Evolutionary conservation across 2,888 invertebrate species (phyloP).

Genomic region (Lamproptera curius): DNA sequence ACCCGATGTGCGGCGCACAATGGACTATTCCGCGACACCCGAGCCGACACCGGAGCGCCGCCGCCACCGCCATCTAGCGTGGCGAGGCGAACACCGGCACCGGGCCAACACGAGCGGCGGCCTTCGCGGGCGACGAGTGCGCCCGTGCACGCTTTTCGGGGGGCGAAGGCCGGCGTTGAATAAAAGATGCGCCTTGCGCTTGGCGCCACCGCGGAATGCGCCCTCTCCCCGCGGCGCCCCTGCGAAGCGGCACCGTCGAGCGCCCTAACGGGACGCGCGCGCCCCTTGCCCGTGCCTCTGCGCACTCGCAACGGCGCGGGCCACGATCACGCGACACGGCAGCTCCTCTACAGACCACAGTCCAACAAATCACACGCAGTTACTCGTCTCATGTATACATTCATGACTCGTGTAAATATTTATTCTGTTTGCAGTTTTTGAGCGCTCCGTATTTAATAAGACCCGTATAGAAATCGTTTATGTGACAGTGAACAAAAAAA

Average conservation of each 20-base stretch:
- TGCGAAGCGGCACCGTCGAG: constrained; percentile 25
- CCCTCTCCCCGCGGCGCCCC: constrained; percentile 21
- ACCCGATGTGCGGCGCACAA: constrained; percentile 47
- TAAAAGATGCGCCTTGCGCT: constrained; percentile 57
- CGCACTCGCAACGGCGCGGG: too few species aligned
- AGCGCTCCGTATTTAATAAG: too few species aligned
- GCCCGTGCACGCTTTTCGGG: constrained; percentile 57
- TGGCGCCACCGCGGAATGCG: constrained; percentile 42
- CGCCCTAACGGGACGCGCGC: not conserved
- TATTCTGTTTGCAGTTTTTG: too few species aligned
- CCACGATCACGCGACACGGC: too few species aligned
- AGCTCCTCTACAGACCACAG: too few species aligned
- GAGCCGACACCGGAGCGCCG: constrained; percentile 48
- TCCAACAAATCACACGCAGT: too few species aligned
- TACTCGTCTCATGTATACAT: not conserved
- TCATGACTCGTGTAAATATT: too few species aligned
- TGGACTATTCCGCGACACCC: constrained; percentile 64
- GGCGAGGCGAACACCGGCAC: too few species aligned
- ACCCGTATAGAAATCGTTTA: too few species aligned
- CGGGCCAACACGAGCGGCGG: too few species aligned
- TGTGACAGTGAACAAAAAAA: too few species aligned
- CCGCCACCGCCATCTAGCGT: constrained; percentile 11
- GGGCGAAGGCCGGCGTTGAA: constrained; percentile 63
- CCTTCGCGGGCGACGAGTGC: constrained; percentile 27
- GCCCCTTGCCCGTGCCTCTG: too few species aligned